phyloP scores from a whole-genome alignment of 2,797 vertebrate genomes.

The Cossypha caffra region DNA sequence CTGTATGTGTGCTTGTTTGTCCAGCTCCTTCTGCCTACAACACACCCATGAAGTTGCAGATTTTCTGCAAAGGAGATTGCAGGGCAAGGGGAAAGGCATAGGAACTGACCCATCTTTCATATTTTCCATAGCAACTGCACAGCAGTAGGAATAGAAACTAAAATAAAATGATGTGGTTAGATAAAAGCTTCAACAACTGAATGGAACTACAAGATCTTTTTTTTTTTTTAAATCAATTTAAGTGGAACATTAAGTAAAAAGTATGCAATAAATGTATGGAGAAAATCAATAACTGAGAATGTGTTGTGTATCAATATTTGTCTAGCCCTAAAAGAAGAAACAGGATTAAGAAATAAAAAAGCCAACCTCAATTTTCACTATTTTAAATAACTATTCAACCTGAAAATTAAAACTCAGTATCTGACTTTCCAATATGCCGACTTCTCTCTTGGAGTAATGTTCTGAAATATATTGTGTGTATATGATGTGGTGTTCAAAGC shows the following conservation, averaged over 20 bases:
- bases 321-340: slow-evolving; percentile 62
- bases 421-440: slow-evolving; percentile 66
- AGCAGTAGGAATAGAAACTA: not conserved
- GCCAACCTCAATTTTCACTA: slow-evolving; percentile 66
- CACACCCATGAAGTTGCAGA: not conserved
- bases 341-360: slow-evolving; percentile 71
- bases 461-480: slow-evolving; percentile 50
- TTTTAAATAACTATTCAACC: slow-evolving; percentile 73
- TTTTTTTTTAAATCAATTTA: not conserved
- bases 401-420: slow-evolving; percentile 73
- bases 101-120: not conserved
- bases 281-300: slow-evolving; percentile 64
- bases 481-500: slow-evolving; percentile 39
- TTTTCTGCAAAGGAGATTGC: not conserved
- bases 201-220: not conserved
- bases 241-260: slow-evolving; percentile 63
- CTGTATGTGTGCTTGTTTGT: not conserved
- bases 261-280: slow-evolving; percentile 46
- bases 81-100: not conserved
- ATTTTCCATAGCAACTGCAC: slow-evolving; percentile 45
- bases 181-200: slow-evolving; percentile 51
- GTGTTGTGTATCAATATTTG: slow-evolving; percentile 65
- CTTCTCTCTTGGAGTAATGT: slow-evolving; percentile 47
- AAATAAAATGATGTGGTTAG: not conserved
- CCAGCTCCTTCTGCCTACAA: not conserved